These are phyloP conservation scores for Eupithecia pulchellata DNA, from an alignment of 2,888 invertebrate genomes.

Conservation along the genomic window DNA sequence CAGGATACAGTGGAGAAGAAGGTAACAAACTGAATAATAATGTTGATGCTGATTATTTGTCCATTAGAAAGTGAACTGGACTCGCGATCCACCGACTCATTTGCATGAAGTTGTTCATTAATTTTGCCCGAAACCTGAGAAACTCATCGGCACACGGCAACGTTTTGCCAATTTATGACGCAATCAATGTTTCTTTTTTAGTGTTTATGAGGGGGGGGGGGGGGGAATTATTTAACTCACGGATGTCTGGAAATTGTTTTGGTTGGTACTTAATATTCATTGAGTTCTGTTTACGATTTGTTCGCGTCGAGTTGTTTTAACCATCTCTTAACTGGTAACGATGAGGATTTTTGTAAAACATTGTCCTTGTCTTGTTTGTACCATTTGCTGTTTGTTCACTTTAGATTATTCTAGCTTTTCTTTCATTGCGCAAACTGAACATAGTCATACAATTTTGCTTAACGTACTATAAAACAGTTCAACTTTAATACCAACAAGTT, in stretches of 20 bases:
- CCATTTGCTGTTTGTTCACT: neutral
- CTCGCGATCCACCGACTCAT: slow-evolving; percentile 48
- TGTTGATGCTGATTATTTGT: neutral
- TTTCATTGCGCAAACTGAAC: neutral
- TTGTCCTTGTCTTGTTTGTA: neutral
- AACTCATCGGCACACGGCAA: slow-evolving; percentile 66
- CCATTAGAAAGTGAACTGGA: slow-evolving; percentile 16
- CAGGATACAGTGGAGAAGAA: neutral
- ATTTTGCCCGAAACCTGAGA: slow-evolving; percentile 60
- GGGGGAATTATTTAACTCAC: slow-evolving; percentile 72
- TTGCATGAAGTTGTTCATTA: slow-evolving; percentile 72
- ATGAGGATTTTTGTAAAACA: neutral
- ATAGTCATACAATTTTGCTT: neutral
- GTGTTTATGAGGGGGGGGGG: slow-evolving; percentile 72
- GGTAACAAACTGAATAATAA: neutral
- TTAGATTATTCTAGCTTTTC: neutral
- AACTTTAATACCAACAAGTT: slow-evolving; percentile 12
- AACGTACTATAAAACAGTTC: slow-evolving; percentile 15
- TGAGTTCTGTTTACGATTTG: slow-evolving; percentile 78
- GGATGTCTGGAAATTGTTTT: slow-evolving; percentile 75
- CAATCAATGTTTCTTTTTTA: slow-evolving; percentile 76
- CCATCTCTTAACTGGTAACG: too few species aligned
- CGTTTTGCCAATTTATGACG: slow-evolving; percentile 80
- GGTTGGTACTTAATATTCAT: slow-evolving; percentile 80
- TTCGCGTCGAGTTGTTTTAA: slow-evolving; percentile 61